Conservation (phyloP, 2,797 vertebrate species). For the Etheostoma perlongum region DNA sequence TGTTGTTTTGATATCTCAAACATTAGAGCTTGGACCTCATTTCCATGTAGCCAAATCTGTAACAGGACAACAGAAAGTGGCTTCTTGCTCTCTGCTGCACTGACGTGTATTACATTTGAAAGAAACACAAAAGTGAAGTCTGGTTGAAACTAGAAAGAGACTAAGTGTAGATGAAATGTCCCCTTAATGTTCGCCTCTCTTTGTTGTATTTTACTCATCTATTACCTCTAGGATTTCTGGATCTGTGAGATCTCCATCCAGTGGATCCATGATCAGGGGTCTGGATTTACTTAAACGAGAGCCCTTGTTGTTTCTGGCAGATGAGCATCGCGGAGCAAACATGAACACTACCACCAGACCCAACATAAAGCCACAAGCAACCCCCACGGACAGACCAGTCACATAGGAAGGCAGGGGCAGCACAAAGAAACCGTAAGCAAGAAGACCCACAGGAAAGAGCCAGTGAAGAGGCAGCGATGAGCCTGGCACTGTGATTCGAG, state of each 20-base stretch:
- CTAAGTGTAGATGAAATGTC: neutral
- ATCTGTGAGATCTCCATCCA: conserved; percentile 55
- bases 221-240: conserved; percentile 81
- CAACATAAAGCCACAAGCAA: conserved; percentile 86
- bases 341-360: conserved; percentile 85
- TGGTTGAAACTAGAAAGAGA: neutral
- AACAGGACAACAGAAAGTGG: conserved; percentile 9
- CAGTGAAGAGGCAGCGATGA: conserved; percentile 79
- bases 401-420: conserved; percentile 88
- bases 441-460: conserved; percentile 82
- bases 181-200: neutral
- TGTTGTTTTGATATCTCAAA: conserved; percentile 28
- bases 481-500: conserved; percentile 25
- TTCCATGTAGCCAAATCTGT: conserved; percentile 58
- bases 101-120: neutral
- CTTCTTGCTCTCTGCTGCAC: neutral
- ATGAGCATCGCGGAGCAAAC: conserved; percentile 66
- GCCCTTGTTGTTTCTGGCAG: conserved; percentile 13
- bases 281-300: conserved; percentile 24
- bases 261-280: conserved; percentile 38
- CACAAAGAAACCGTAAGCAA: conserved; percentile 88
- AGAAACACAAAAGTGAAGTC: neutral
- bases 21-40: conserved; percentile 20
- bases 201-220: conserved; percentile 29
- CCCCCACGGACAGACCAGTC: conserved; percentile 86